These are phyloP conservation scores for Lates calcarifer DNA, from an alignment of 2,113 vertebrate species.

Conservation along the genomic window DNA sequence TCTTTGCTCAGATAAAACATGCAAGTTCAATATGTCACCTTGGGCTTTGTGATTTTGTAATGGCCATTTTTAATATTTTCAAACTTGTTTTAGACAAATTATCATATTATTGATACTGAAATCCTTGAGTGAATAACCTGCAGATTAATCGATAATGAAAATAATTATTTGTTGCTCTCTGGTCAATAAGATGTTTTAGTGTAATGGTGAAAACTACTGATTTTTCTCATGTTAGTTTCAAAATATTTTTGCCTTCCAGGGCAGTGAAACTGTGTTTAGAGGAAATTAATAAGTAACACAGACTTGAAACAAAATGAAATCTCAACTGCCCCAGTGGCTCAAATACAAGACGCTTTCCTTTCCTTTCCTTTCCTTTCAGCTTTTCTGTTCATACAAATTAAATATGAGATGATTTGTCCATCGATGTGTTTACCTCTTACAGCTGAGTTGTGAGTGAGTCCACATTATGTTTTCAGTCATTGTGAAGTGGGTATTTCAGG, in stretches of 20 bases:
- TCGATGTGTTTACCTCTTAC: constrained; percentile 23
- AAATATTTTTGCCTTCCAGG: background rate
- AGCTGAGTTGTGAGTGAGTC: constrained; percentile 5
- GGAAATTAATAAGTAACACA: background rate
- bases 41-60: too few species aligned
- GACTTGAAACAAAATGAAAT: constrained; percentile 28
- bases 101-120: too few species aligned
- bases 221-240: background rate
- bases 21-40: too few species aligned
- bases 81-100: background rate
- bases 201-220: background rate
- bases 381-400: constrained; percentile 3
- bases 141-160: background rate
- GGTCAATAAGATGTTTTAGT: too few species aligned
- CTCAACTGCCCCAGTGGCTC: constrained; percentile 4
- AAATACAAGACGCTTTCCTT: constrained; percentile 12
- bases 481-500: background rate
- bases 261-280: background rate
- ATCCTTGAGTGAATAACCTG: too few species aligned
- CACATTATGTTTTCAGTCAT: background rate
- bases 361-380: background rate
- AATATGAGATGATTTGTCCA: constrained; percentile 23
- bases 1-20: too few species aligned
- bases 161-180: background rate
- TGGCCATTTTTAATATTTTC: background rate